A percentile compares a stretch with the other conserved stretches of the same genome.
These are phyloP conservation scores for Helostoma temminkii DNA, from an alignment of 2,797 vertebrate species.

Conservation along the genomic window DNA sequence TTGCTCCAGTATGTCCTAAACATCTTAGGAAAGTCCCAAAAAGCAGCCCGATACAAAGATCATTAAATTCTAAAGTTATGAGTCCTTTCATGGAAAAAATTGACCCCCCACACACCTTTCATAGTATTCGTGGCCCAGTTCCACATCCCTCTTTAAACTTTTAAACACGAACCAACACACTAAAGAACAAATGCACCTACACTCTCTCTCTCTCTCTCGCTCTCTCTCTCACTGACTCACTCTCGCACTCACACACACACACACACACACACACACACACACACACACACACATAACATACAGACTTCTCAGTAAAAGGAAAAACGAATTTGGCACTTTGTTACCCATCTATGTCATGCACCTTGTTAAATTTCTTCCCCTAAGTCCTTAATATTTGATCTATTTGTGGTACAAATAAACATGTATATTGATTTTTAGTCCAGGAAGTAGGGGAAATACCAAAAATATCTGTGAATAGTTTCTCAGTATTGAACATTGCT, in stretches of 20 bases:
- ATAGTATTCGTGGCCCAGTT: slow-evolving; percentile 89
- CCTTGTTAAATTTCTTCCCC: slow-evolving; percentile 93
- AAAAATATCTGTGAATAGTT: slow-evolving; percentile 83
- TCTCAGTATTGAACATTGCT: slow-evolving; percentile 80
- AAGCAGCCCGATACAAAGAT: slow-evolving; percentile 75
- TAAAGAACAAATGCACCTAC: slow-evolving; percentile 11
- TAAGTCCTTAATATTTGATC: slow-evolving; percentile 90
- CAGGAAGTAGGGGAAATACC: slow-evolving; percentile 79
- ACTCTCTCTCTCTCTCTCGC: no score
- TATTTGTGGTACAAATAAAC: slow-evolving; percentile 89
- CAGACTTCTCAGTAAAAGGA: slow-evolving; percentile 83
- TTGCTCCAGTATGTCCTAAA: slow-evolving; percentile 99
- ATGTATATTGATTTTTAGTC: slow-evolving; percentile 89
- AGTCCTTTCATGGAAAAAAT: slow-evolving; percentile 65
- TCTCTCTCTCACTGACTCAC: no score
- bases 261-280: slow-evolving; percentile 64
- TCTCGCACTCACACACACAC: slow-evolving; percentile 71
- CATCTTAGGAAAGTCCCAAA: slow-evolving; percentile 56
- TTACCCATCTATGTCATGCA: slow-evolving; percentile 95
- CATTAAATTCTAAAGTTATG: slow-evolving; percentile 72
- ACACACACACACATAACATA: slow-evolving; percentile 78
- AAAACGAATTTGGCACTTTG: slow-evolving; percentile 94
- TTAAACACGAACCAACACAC: slow-evolving; percentile 33
- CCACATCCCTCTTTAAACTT: slow-evolving; percentile 69
- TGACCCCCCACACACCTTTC: slow-evolving; percentile 81